Evolutionary conservation across 92 coral and sea anemone species (phyloP).

Genomic region (Diadumene lineata): DNA sequence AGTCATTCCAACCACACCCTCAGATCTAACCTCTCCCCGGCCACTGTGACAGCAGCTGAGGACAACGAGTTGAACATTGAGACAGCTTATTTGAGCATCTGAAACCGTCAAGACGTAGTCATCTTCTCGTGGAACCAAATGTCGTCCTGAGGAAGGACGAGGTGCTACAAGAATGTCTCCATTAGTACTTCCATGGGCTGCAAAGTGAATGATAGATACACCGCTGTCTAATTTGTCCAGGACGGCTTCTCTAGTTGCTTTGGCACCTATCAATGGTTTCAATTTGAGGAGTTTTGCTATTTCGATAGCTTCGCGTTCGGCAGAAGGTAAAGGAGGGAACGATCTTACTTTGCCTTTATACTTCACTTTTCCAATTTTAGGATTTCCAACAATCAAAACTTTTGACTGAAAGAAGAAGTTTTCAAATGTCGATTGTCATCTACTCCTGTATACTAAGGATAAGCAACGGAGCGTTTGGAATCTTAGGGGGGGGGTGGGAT

Average conservation of each 20-base stretch:
- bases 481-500: no score
- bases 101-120: constrained; percentile 2
- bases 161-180: background rate
- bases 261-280: background rate
- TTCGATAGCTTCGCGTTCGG: background rate
- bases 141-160: background rate
- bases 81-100: background rate
- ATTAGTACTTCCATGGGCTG: constrained; percentile 4
- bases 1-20: no score
- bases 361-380: background rate
- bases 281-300: background rate
- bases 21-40: background rate
- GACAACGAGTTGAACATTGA: constrained; percentile 1
- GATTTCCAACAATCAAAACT: constrained; percentile 4
- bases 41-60: constrained; percentile 12
- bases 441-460: no score
- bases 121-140: background rate
- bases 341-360: background rate
- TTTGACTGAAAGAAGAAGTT: background rate
- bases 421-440: background rate
- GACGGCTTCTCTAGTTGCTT: background rate
- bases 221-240: background rate
- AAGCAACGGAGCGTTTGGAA: no score
- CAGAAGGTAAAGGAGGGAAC: background rate
- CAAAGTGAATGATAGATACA: constrained; percentile 5